phyloP scores from a whole-genome alignment of 1,140 invertebrate species.

The Pararge aegeria region DNA sequence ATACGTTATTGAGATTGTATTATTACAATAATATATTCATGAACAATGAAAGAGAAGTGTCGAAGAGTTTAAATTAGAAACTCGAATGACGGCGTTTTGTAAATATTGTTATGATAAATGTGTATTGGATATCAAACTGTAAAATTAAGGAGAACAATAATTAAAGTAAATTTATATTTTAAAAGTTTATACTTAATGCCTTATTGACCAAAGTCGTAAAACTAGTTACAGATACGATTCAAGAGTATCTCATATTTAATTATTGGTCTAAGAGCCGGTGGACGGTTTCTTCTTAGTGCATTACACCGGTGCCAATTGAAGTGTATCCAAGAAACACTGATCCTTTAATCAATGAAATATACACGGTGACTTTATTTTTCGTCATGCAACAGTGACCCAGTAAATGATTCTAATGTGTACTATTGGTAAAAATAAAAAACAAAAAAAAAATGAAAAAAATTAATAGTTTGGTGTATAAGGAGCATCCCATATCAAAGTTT shows the following conservation, averaged over 20 bases:
- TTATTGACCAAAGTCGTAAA: conserved; percentile 79
- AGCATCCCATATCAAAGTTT: too few relatives aligned
- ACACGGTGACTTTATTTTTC: too few relatives aligned
- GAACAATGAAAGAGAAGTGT: conserved; percentile 16
- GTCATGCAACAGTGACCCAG: too few relatives aligned
- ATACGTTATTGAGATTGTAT: conserved; percentile 27
- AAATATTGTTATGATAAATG: conserved; percentile 72
- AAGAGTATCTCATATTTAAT: conserved; percentile 59
- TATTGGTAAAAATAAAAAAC: too few relatives aligned
- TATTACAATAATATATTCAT: conserved; percentile 22
- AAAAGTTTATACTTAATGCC: conserved; percentile 70
- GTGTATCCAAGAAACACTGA: background rate
- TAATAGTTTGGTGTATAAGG: too few relatives aligned
- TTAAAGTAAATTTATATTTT: conserved; percentile 76
- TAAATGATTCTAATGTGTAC: too few relatives aligned
- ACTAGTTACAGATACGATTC: conserved; percentile 72
- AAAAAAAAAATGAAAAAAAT: too few relatives aligned
- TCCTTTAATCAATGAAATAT: too few relatives aligned
- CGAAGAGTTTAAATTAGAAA: conserved; percentile 10
- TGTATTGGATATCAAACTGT: conserved; percentile 66
- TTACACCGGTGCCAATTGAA: background rate
- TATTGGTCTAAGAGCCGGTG: conserved; percentile 6
- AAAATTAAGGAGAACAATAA: conserved; percentile 77
- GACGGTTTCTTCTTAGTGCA: background rate
- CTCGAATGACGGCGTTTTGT: conserved; percentile 36